phyloP scores from a whole-genome alignment of 2,888 invertebrate species.

The Pecten maximus region DNA sequence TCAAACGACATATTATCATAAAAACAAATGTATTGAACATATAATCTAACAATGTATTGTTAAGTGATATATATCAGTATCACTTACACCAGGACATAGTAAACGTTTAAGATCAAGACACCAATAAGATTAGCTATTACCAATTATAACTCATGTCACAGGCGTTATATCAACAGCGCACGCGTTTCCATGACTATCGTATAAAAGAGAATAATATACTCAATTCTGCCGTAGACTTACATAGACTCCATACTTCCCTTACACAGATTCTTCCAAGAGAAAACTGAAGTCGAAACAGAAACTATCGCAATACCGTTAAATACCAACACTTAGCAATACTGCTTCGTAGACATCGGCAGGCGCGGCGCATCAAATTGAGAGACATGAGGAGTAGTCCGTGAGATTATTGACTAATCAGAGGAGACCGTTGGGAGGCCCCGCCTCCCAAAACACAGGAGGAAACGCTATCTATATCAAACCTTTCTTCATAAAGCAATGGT shows the following conservation, averaged over 20 bases:
- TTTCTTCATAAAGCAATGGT: slow-evolving; percentile 25
- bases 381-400: neutral
- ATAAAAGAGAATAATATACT: neutral
- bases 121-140: too few relatives aligned
- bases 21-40: too few relatives aligned
- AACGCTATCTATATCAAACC: slow-evolving; percentile 29
- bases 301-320: neutral
- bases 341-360: neutral
- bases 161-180: too few relatives aligned
- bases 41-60: too few relatives aligned
- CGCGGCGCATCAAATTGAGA: neutral
- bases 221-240: neutral
- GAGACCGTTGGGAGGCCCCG: neutral
- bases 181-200: too few relatives aligned
- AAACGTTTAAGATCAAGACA: too few relatives aligned
- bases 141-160: too few relatives aligned
- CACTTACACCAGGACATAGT: too few relatives aligned
- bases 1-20: too few relatives aligned
- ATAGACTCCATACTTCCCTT: neutral
- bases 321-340: neutral
- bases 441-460: neutral
- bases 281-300: neutral
- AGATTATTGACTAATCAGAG: slow-evolving; percentile 31
- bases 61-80: too few relatives aligned
- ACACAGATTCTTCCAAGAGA: neutral